Evolutionary conservation across 2,888 invertebrate species (phyloP), one percentile per base, ranked within the genome.

Genomic region (Drosophila quinaria): DNA sequence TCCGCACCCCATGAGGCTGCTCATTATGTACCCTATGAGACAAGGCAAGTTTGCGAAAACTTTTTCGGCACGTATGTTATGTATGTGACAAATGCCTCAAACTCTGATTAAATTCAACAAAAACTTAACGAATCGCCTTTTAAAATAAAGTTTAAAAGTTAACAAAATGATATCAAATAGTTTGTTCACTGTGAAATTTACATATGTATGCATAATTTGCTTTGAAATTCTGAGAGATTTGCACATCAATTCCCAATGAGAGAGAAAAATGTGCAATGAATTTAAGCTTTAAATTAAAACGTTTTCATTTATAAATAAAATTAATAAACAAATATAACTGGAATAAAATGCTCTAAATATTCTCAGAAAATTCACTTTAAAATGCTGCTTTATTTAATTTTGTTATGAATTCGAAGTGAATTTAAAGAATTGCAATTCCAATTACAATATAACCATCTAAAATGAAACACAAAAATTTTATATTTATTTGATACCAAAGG

Each of bases 21-120:
- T 56, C 56, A 56, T 56, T 56, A 56, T 35, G 31, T 41, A 41
- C 47, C 39, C 65, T 13, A 10, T 17, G 46, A 10, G n/a, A 25
- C 25, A 22, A 22, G 11, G 22, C 31, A 59, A 69, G 52, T 52
- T 68, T 39, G 13, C 10, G n/a, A 13, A 65, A 35, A 51, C 29
- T 49, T 59, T 47, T 29, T 17, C 25, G 22, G n/a, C 44, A 35
- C 33, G 44, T 46, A n/a, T 56, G 55, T n/a, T 35, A 35, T 22
- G 44, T 46, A n/a, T 56, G 55, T n/a, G 55, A 35, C 15, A 35
- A 56, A 56, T 56, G n/a, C 56, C 44, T 46, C 15, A 13, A 22
- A 46, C 35, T 35, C 22, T 46, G 56, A 46, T 56, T 46, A 46
- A 56, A 56, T 56, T 56, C 22, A 44, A 44, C 46, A 35, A 46